Conservation (phyloP, 2,888 invertebrate species). For the Lasioglossum zephyrum region DNA sequence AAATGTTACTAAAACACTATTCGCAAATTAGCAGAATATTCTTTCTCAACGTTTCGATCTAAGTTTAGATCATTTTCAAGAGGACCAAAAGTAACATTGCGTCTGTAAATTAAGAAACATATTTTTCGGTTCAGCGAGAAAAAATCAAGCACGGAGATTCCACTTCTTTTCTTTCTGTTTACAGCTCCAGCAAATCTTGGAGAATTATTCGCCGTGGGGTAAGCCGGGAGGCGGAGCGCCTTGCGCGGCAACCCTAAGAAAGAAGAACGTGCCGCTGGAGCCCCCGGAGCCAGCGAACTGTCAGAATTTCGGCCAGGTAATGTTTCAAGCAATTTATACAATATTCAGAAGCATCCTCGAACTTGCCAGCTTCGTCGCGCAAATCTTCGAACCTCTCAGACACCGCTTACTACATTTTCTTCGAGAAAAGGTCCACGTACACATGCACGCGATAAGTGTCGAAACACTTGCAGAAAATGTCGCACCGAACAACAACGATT, state of each 20-base stretch:
- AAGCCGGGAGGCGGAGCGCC: constrained; percentile 91
- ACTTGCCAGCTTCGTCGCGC: background rate
- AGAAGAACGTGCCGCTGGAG: constrained; percentile 88
- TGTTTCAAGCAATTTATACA: constrained; percentile 16
- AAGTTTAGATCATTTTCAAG: no score
- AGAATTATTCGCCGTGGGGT: constrained; percentile 92
- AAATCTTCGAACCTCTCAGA: background rate
- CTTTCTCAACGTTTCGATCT: no score
- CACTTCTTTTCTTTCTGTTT: constrained; percentile 7
- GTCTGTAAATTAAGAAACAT: no score
- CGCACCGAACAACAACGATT: background rate
- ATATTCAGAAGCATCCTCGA: constrained; percentile 24
- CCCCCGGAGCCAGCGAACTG: constrained; percentile 82
- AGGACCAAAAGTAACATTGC: no score
- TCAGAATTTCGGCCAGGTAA: constrained; percentile 70
- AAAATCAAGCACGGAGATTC: background rate
- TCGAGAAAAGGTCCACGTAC: background rate
- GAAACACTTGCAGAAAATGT: background rate
- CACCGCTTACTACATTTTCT: background rate
- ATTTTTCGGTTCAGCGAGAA: background rate
- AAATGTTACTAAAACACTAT: no score
- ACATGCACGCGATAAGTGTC: background rate
- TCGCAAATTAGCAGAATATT: no score
- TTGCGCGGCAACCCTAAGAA: constrained; percentile 87
- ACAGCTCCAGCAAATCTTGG: constrained; percentile 89